Evolutionary conservation across 1,140 invertebrate species (phyloP).

Genomic region (Proctacanthus coquilletti): DNA sequence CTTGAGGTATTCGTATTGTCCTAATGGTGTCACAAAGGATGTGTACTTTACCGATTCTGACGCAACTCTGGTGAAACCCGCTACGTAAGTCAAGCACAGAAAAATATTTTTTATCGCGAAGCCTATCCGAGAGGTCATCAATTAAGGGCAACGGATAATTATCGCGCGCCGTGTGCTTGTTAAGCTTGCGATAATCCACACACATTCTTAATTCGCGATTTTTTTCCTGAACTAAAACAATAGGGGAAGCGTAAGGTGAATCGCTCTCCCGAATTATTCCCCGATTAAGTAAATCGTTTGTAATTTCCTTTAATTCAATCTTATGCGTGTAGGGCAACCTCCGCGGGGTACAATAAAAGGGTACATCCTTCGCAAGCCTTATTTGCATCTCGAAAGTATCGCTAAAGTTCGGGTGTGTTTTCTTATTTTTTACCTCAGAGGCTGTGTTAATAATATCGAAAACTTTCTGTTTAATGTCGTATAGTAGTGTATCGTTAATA

Average conservation of each 20-base stretch:
- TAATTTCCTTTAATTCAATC: slow-evolving; percentile 10
- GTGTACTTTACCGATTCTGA: background rate
- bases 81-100: slow-evolving; percentile 26
- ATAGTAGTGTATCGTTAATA: too few relatives aligned
- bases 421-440: too few relatives aligned
- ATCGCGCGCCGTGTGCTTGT: slow-evolving; percentile 11
- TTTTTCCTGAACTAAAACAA: slow-evolving; percentile 16
- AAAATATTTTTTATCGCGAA: slow-evolving; percentile 12
- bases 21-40: slow-evolving; percentile 18
- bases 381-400: slow-evolving; percentile 6
- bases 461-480: too few relatives aligned
- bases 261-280: slow-evolving; percentile 12
- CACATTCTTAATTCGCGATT: slow-evolving; percentile 11
- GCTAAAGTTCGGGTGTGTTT: too few relatives aligned
- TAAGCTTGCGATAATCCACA: slow-evolving; percentile 14
- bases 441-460: too few relatives aligned
- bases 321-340: slow-evolving; percentile 10
- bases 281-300: slow-evolving; percentile 11
- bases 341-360: slow-evolving; percentile 10
- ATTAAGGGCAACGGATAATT: slow-evolving; percentile 20
- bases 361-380: slow-evolving; percentile 6
- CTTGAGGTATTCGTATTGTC: slow-evolving; percentile 13
- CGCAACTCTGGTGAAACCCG: slow-evolving; percentile 18
- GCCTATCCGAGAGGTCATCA: slow-evolving; percentile 17
- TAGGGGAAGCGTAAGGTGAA: slow-evolving; percentile 16